These are phyloP conservation scores for Kryptolebias ocellatus DNA, from an alignment of 2,797 vertebrate species.

Conservation along the genomic window DNA sequence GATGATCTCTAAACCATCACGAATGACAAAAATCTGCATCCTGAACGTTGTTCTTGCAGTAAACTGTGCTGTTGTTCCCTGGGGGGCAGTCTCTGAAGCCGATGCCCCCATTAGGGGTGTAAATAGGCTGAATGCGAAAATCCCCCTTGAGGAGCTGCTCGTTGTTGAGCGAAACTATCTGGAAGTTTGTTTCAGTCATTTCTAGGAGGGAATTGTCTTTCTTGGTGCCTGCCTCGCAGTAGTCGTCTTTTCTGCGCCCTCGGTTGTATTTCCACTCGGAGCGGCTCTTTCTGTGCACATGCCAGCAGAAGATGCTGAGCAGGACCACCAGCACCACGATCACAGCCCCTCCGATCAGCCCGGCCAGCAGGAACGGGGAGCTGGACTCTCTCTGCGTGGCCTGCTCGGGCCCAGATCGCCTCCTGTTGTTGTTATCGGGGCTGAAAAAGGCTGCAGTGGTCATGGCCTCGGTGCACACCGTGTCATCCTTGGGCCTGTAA, in stretches of 20 bases:
- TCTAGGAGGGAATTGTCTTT: constrained; percentile 98
- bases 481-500: constrained; percentile 87
- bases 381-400: constrained; percentile 87
- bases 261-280: constrained; percentile 93
- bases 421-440: constrained; percentile 88
- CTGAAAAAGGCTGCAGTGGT: constrained; percentile 78
- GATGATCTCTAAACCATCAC: constrained; percentile 71
- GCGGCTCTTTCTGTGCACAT: constrained; percentile 91
- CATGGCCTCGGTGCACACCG: constrained; percentile 90
- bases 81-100: constrained; percentile 91
- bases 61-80: constrained; percentile 91
- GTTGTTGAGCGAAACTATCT: constrained; percentile 97
- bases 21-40: constrained; percentile 82
- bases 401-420: constrained; percentile 85
- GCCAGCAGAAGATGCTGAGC: constrained; percentile 88
- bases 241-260: constrained; percentile 93
- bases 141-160: constrained; percentile 97
- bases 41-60: constrained; percentile 91
- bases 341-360: constrained; percentile 91
- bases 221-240: constrained; percentile 94
- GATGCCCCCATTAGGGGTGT: constrained; percentile 92
- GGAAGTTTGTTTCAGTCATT: constrained; percentile 98
- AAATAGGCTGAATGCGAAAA: constrained; percentile 95
- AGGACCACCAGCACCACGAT: constrained; percentile 89
- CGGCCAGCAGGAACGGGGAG: constrained; percentile 88